phyloP scores from a whole-genome alignment of 1,140 invertebrate species.

The Drosophila seguyi region DNA sequence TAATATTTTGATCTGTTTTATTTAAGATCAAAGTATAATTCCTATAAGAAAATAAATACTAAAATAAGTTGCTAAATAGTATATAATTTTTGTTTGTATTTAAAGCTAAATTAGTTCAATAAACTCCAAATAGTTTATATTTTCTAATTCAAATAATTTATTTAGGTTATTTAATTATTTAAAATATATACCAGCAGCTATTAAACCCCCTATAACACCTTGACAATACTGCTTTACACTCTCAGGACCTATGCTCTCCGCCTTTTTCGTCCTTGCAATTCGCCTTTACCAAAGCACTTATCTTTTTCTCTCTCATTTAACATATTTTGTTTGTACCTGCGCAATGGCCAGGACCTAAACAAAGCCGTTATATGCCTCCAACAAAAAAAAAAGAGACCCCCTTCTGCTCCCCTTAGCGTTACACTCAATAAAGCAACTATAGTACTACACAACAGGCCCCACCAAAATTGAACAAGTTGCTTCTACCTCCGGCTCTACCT shows the following conservation, averaged over 20 bases:
- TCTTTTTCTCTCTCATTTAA: conserved; percentile 8
- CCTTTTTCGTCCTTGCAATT: conserved; percentile 21
- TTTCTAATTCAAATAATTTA: too few species aligned
- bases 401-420: background rate
- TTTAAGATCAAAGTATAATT: background rate
- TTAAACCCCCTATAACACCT: background rate
- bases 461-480: conserved; percentile 35
- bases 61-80: background rate
- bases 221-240: conserved; percentile 18
- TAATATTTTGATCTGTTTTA: background rate
- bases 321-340: conserved; percentile 79
- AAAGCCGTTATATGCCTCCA: conserved; percentile 11
- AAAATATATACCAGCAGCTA: background rate
- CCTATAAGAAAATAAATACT: too few species aligned
- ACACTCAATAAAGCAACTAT: conserved; percentile 27
- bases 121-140: background rate
- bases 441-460: conserved; percentile 24
- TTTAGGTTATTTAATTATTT: background rate
- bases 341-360: conserved; percentile 46
- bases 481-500: background rate
- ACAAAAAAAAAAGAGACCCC: background rate
- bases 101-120: background rate
- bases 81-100: background rate
- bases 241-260: background rate
- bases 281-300: conserved; percentile 14